phyloP scores from a whole-genome alignment of 1,140 invertebrate species.

The Plutomurus gul region DNA sequence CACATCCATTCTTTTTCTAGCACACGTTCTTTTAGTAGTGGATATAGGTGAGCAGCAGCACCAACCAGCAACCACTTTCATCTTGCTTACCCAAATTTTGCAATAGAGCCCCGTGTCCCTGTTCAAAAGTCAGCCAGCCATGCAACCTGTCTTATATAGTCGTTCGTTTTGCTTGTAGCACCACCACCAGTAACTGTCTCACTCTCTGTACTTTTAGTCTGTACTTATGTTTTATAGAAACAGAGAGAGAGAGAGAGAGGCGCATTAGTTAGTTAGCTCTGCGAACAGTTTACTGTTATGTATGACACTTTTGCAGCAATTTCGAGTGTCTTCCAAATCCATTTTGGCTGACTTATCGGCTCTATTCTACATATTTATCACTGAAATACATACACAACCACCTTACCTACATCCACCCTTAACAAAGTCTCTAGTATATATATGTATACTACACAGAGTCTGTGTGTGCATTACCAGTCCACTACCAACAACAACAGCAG shows the following conservation, averaged over 20 bases:
- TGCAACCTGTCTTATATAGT: conserved; percentile 22
- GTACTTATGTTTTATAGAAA: too few species aligned
- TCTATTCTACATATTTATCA: not conserved
- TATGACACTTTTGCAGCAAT: too few species aligned
- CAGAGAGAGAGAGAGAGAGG: too few species aligned
- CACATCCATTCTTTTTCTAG: conserved; percentile 4
- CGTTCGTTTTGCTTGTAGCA: not conserved
- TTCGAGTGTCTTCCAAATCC: not conserved
- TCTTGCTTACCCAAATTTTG: conserved; percentile 29
- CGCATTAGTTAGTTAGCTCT: not conserved
- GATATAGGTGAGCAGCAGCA: not conserved
- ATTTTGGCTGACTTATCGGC: too few species aligned
- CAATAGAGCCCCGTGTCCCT: conserved; percentile 12
- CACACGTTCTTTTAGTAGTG: not conserved
- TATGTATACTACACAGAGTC: too few species aligned
- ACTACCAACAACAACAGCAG: too few species aligned
- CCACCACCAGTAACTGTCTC: not conserved
- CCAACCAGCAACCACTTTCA: not conserved
- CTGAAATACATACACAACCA: not conserved
- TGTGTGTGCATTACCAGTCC: too few species aligned
- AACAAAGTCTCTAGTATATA: too few species aligned
- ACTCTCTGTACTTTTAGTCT: too few species aligned
- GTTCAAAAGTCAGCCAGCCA: not conserved
- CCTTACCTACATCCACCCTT: not conserved
- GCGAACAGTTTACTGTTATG: not conserved